Percentiles rank a stretch among this genome's conserved stretches.
These are phyloP conservation scores for Hydrochoerus hydrochaeris DNA, from an alignment of 2,113 vertebrate species.

Conservation along the genomic window DNA sequence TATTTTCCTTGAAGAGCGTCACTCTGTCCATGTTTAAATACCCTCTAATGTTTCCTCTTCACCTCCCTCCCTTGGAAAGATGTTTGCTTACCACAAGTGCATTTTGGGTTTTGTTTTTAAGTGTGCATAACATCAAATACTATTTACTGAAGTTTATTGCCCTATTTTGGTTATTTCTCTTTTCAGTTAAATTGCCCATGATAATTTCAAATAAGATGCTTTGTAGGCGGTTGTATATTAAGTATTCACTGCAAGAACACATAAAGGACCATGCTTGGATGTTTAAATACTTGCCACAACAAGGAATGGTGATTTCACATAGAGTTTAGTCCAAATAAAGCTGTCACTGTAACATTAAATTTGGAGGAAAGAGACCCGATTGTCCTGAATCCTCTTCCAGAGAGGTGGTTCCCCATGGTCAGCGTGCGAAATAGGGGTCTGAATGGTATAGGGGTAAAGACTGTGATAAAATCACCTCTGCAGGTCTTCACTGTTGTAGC, in stretches of 20 bases:
- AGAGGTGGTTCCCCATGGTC: background rate
- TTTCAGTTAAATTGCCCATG: slow-evolving; percentile 13
- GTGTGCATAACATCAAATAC: background rate
- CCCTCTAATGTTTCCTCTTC: background rate
- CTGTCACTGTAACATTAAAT: background rate
- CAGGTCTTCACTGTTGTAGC: background rate
- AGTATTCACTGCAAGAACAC: background rate
- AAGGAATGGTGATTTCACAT: slow-evolving; percentile 5
- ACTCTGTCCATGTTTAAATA: background rate
- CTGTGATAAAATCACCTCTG: background rate
- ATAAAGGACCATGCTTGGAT: background rate
- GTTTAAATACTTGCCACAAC: slow-evolving; percentile 30
- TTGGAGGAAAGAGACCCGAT: background rate
- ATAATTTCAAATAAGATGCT: background rate
- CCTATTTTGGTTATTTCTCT: background rate
- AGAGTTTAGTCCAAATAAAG: background rate
- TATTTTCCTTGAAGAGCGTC: background rate
- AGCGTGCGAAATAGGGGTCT: background rate
- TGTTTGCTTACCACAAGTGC: background rate
- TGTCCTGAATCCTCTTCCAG: slow-evolving; percentile 27
- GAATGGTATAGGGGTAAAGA: background rate
- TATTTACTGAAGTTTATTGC: background rate
- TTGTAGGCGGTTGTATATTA: background rate
- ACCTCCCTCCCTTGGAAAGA: background rate
- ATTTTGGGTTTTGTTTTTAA: background rate